Percentiles rank a stretch among this genome's conserved stretches.
Conservation (phyloP, 1,140 invertebrate species). For the Calosoma granatense region DNA sequence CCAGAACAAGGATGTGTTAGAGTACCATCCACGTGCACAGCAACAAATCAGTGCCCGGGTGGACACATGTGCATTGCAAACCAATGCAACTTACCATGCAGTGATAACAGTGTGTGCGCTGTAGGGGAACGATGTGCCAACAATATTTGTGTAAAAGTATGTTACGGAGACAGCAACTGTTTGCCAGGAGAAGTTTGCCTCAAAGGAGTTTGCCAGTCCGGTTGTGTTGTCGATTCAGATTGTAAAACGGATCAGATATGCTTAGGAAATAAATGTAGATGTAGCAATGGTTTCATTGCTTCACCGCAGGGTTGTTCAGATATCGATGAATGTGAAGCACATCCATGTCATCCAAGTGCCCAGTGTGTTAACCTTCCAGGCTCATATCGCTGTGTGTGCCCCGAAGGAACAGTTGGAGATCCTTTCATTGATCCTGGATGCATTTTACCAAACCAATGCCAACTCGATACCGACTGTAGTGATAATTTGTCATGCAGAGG, state of each 20-base stretch:
- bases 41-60: conserved; percentile 54
- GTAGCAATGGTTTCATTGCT: conserved; percentile 56
- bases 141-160: conserved; percentile 71
- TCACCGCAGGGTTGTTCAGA: conserved; percentile 61
- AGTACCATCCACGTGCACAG: conserved; percentile 53
- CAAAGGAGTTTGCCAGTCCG: conserved; percentile 65
- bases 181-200: conserved; percentile 78
- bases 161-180: conserved; percentile 81
- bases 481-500: conserved; percentile 59
- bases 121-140: conserved; percentile 73
- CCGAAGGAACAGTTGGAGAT: conserved; percentile 67
- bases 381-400: conserved; percentile 69
- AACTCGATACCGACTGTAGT: conserved; percentile 54
- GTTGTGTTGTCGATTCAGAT: conserved; percentile 71
- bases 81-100: conserved; percentile 65
- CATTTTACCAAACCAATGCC: conserved; percentile 58
- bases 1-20: conserved; percentile 79
- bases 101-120: conserved; percentile 58
- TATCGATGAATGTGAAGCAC: conserved; percentile 66
- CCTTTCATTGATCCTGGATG: conserved; percentile 61
- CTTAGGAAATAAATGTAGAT: conserved; percentile 66
- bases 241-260: conserved; percentile 74
- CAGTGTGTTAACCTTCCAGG: conserved; percentile 69
- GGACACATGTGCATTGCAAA: conserved; percentile 64
- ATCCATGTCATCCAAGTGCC: conserved; percentile 69